Evolutionary conservation across 1,140 invertebrate genomes (phyloP).

Genomic region (Brachionus plicatilis): DNA sequence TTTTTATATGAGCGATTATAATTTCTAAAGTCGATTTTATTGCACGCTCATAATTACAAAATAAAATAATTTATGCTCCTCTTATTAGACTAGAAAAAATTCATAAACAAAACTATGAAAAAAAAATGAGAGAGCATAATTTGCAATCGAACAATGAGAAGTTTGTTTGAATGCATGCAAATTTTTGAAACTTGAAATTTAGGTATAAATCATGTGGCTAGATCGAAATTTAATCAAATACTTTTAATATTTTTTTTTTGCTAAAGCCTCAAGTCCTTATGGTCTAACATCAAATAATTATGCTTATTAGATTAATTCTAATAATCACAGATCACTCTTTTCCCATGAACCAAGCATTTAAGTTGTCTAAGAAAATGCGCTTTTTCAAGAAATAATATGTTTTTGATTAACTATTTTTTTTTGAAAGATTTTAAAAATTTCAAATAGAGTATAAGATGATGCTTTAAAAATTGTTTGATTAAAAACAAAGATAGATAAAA

Average conservation of each 20-base stretch:
- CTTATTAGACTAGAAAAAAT: neutral
- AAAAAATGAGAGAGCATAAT: neutral
- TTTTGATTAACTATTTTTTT: neutral
- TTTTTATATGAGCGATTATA: neutral
- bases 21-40: neutral
- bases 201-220: neutral
- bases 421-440: neutral
- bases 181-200: neutral
- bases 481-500: neutral
- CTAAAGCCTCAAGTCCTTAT: neutral
- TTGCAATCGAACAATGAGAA: neutral
- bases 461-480: neutral
- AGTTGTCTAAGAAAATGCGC: neutral
- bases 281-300: neutral
- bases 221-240: neutral
- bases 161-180: neutral
- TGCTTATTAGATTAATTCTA: neutral
- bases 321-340: neutral
- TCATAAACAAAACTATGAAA: neutral
- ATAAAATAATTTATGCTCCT: slow-evolving; percentile 16
- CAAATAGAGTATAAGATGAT: neutral
- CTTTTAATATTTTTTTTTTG: neutral
- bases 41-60: slow-evolving; percentile 6
- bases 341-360: neutral
- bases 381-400: neutral